phyloP scores from a whole-genome alignment of 1,140 invertebrate genomes.

The Ceratitis capitata region DNA sequence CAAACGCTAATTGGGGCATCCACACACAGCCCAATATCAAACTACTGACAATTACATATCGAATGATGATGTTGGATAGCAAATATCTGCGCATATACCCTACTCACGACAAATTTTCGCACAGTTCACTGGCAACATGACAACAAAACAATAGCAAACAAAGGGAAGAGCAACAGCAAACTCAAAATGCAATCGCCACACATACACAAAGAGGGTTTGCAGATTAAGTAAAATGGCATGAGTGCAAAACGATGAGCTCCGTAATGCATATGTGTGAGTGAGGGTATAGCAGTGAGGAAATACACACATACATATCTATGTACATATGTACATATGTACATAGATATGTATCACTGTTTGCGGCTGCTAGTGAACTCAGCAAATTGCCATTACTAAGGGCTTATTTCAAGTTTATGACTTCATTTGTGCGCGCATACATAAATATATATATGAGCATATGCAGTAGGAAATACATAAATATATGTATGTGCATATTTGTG shows the following conservation, averaged over 20 bases:
- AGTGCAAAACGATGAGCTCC: background rate
- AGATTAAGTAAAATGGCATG: background rate
- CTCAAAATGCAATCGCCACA: slow-evolving; percentile 2
- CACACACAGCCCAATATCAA: background rate
- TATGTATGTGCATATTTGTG: background rate
- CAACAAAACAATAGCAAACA: background rate
- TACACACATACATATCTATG: too few relatives aligned
- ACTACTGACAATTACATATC: too few relatives aligned
- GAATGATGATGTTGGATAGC: too few relatives aligned
- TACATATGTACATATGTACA: too few relatives aligned
- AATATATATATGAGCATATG: background rate
- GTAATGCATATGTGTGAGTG: background rate
- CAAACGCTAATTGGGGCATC: background rate
- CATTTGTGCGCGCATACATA: background rate
- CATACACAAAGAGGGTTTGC: background rate
- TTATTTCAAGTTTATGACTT: slow-evolving; percentile 34
- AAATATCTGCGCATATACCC: background rate
- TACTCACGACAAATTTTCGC: too few relatives aligned
- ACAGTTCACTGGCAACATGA: background rate
- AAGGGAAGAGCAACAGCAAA: background rate
- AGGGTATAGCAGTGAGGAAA: too few relatives aligned
- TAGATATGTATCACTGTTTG: background rate
- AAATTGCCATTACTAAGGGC: slow-evolving; percentile 18
- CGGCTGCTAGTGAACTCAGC: background rate
- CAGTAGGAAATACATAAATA: too few relatives aligned